phyloP scores from a whole-genome alignment of 2,113 vertebrate species.

The Malurus alboscapulatus region DNA sequence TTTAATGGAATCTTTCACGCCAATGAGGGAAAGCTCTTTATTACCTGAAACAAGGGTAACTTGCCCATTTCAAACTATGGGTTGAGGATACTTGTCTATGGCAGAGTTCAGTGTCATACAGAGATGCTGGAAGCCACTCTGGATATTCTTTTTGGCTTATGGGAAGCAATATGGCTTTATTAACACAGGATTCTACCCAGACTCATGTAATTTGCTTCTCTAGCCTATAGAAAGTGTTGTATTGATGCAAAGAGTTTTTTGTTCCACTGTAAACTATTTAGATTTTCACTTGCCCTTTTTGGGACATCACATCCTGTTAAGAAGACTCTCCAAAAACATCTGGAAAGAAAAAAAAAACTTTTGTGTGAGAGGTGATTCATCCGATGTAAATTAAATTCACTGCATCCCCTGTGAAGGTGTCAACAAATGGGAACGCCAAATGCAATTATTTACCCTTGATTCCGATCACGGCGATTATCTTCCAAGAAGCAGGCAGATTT shows the following conservation, averaged over 20 bases:
- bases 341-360: not conserved
- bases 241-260: not conserved
- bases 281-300: not conserved
- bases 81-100: fast-evolving
- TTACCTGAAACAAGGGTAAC: not conserved
- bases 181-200: not conserved
- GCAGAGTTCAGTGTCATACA: not conserved
- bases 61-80: not conserved
- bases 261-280: not conserved
- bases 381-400: not conserved
- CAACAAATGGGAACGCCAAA: not conserved
- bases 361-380: not conserved
- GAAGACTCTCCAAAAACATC: not conserved
- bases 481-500: not conserved
- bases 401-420: not conserved
- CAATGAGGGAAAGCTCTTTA: not conserved
- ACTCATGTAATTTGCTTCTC: not conserved
- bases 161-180: not conserved
- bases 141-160: not conserved
- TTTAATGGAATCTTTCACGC: not conserved
- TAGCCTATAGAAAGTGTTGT: not conserved
- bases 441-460: constrained; percentile 8
- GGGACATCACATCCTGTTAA: not conserved
- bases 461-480: not conserved
- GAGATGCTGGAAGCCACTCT: not conserved